phyloP scores from a whole-genome alignment of 2,113 vertebrate genomes.

The Addax nasomaculatus region DNA sequence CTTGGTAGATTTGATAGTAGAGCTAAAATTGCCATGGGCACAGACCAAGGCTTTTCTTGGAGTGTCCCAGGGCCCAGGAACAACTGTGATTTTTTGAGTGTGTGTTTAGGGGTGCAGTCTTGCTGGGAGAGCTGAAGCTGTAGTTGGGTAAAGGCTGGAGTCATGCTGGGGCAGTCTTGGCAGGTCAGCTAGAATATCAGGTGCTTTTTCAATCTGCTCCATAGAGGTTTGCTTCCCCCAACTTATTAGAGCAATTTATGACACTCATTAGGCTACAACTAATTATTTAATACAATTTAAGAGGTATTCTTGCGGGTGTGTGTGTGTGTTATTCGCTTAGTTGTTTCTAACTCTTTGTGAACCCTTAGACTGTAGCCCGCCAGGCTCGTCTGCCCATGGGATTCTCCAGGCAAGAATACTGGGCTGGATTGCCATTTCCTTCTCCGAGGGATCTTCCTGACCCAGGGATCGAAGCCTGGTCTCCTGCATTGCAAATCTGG shows the following conservation, averaged over 20 bases:
- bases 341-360: background rate
- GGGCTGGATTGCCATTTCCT: background rate
- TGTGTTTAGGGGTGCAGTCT: background rate
- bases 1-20: background rate
- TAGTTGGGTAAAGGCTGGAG: background rate
- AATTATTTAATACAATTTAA: background rate
- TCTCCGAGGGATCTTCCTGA: background rate
- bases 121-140: background rate
- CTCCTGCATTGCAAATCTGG: background rate
- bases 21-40: background rate
- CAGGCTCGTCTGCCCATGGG: background rate
- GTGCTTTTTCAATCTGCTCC: background rate
- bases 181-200: background rate
- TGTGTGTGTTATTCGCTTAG: background rate
- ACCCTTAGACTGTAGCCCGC: rapidly evolving
- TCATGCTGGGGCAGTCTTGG: background rate
- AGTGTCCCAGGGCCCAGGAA: background rate
- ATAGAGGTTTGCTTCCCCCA: background rate
- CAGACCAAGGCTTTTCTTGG: background rate
- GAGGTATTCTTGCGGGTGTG: background rate
- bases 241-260: background rate
- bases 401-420: background rate
- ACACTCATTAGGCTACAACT: background rate
- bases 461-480: background rate
- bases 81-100: background rate